phyloP scores from a whole-genome alignment of 1,140 invertebrate genomes.

The Cydia amplana region DNA sequence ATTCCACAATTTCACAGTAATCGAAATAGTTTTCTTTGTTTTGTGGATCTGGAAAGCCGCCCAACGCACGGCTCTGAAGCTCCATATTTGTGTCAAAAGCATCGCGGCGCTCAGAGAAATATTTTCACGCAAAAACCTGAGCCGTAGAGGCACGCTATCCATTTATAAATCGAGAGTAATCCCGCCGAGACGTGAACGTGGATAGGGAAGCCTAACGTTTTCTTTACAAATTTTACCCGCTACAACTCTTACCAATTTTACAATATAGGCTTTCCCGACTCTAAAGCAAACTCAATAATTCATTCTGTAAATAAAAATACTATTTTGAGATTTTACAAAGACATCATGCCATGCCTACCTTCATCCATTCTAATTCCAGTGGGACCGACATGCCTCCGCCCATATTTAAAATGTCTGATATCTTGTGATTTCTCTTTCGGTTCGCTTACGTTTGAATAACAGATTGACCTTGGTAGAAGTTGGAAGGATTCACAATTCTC shows the following conservation, averaged over 20 bases:
- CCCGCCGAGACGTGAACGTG: slow-evolving; percentile 67
- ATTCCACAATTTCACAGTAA: neutral
- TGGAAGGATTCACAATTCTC: neutral
- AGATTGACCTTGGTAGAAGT: slow-evolving; percentile 7
- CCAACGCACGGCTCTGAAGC: neutral
- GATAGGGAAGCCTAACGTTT: slow-evolving; percentile 68
- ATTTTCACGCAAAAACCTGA: slow-evolving; percentile 59
- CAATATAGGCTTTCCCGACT: neutral
- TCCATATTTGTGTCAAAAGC: slow-evolving; percentile 24
- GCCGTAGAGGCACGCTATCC: slow-evolving; percentile 50
- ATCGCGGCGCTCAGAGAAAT: slow-evolving; percentile 36
- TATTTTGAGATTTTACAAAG: too few species aligned
- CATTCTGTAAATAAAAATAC: neutral
- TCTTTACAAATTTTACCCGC: slow-evolving; percentile 56
- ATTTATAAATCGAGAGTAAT: slow-evolving; percentile 73
- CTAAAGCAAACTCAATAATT: neutral
- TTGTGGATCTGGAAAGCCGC: neutral
- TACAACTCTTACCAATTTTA: neutral
- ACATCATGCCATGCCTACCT: neutral
- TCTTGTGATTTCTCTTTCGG: slow-evolving; percentile 12
- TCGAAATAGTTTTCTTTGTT: slow-evolving; percentile 10
- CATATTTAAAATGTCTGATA: slow-evolving; percentile 27
- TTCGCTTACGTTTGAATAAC: slow-evolving; percentile 20
- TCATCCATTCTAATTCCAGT: slow-evolving; percentile 19
- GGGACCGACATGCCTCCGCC: slow-evolving; percentile 5